Base-by-base conservation (phyloP, 2,113 vertebrate species). In the Apodemus sylvaticus region DNA sequence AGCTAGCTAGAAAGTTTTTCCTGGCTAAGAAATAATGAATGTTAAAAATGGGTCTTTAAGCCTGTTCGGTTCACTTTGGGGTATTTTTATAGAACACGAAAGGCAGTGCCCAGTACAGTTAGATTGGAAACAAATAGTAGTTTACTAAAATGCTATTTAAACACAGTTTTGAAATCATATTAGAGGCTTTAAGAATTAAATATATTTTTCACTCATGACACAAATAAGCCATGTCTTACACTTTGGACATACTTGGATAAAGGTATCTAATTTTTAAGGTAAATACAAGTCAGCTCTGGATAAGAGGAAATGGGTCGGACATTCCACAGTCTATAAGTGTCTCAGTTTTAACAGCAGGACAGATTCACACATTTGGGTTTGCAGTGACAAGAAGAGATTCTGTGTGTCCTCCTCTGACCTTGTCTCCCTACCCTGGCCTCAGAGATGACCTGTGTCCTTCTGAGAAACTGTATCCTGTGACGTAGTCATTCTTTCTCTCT, bases 21-120 rank as follows among this genome's bases (percentile, higher is more conserved):
- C 96, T 97, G 94, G 96, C 93, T 97, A 86, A 94, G 89, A 87
- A 96, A 94, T 79, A 95, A 91, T 90, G 94, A 96, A 91, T 94
- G 94, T 94, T 96, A 90, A 96, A 96, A 95, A 87, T 48, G 60
- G 51, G 70, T 94, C 86, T 87, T 87, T 96, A 93, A 90, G 76
- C 31, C 60, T 48, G 7, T 94, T 94, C 73, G 39, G 87, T 90
- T 96, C 79, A 53, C 39, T 78, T 93, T 91, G 5, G 77, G 74
- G 42, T 97, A 87, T 87, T 98, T 97, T 94, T 95, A 89, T 90
- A 86, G 51, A 93, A 86, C 45, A 60, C 8, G 39, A 91, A 96
- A 71, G 10, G 42, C 55, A 64, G 83, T 78, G 94, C 29, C 16
- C 39, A 71, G 34, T 74, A 26, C 22, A 87, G 60, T 45, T 86